Base-by-base conservation (phyloP, 2,113 vertebrate genomes). In the Larimichthys crocea region DNA sequence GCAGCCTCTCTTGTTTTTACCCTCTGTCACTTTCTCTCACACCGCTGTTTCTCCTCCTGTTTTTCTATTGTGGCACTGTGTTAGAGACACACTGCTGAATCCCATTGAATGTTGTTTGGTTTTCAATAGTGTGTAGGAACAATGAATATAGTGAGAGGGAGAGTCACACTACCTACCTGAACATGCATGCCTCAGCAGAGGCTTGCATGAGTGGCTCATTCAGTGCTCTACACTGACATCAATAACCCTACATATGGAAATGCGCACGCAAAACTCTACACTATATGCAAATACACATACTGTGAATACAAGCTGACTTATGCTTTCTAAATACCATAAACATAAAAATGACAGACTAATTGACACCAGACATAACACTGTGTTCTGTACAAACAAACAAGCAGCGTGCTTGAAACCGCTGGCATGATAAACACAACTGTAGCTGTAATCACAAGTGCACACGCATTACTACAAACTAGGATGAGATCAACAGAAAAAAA, bases 1-100 rank as follows among this genome's bases (percentile, higher is more conserved):
- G 56, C 67, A 75, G 50, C 81, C 83, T 57, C 74, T 53, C 56
- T 57, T 73, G 59, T 88, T 73, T 74, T 74, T 35, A 68, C 74
- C 57, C 68, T 73, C 70, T 15, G 29, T 79, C 70, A 31, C 70
- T 74, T 61, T 72, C 55, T 49, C 69, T 67, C 19, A 14, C 64
- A 42, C 64, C 20, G 14, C 61, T 35, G 77, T 67, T 65, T 26
- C 49, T 46, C 66, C 66, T 79, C 22, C 74, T 71, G 42, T 70
- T 78, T 59, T 75, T 74, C 70, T 69, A 44, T 71, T 84, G 59
- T 78, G 55, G 19, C 49, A 49, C 40, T 55, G 42, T 35, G 31
- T 17, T 63, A 22, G 42, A 77, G 64, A 73, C 26, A 69, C n/a
- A 17, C 40, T 67, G 71, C 77, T 76, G 79, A 77, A 82, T 26